phyloP scores from a whole-genome alignment of 2,888 invertebrate genomes.

The Lottia gigantea region DNA sequence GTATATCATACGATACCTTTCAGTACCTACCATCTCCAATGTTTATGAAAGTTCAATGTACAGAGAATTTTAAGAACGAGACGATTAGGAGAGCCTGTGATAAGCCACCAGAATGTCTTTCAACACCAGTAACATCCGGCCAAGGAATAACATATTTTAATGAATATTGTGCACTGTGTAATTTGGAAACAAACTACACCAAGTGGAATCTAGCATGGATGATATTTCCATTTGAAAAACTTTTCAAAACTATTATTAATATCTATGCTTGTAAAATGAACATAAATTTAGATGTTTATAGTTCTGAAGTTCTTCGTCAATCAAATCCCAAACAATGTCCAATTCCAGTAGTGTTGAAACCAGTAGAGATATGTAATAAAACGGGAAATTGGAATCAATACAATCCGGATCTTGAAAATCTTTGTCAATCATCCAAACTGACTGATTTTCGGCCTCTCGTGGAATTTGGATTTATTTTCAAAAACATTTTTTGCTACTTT shows the following conservation, averaged over 20 bases:
- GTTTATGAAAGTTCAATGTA: background rate
- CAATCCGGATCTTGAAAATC: background rate
- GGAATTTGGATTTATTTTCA: slow-evolving; percentile 14
- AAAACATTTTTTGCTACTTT: slow-evolving; percentile 32
- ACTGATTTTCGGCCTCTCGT: no score
- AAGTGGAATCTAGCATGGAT: background rate
- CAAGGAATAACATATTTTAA: background rate
- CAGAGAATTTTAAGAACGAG: background rate
- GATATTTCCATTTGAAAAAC: no score
- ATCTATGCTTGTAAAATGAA: no score
- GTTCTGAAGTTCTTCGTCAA: no score
- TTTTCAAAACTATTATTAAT: no score
- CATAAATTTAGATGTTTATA: no score
- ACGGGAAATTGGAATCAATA: background rate
- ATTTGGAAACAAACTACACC: background rate
- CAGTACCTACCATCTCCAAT: background rate
- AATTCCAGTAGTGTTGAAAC: no score
- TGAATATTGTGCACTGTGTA: background rate
- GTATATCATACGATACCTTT: no score
- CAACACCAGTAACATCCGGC: background rate
- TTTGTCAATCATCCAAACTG: background rate
- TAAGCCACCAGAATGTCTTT: background rate
- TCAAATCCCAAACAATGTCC: no score
- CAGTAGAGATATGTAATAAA: slow-evolving; percentile 14
- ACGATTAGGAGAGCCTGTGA: background rate